A percentile compares a stretch with the other conserved stretches of the same genome.
phyloP scores from a whole-genome alignment of 2,113 vertebrate genomes.

The Irena cyanogastra region DNA sequence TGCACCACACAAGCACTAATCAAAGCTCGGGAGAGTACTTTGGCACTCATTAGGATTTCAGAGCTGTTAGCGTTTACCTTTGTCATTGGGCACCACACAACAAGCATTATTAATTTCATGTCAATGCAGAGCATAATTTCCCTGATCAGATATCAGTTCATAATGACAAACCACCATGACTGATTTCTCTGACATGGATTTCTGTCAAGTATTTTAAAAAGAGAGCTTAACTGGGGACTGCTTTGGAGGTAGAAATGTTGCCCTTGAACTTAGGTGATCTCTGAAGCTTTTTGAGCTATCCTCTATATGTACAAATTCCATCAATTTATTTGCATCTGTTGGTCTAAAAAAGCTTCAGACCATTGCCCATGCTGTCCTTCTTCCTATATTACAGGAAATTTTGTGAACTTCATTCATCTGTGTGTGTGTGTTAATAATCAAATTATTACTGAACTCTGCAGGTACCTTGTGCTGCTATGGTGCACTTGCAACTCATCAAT shows the following conservation, averaged over 20 bases:
- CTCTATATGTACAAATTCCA: neutral
- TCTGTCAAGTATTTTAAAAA: neutral
- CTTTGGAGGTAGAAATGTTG: neutral
- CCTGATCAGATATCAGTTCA: neutral
- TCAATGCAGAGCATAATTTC: neutral
- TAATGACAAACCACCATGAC: neutral
- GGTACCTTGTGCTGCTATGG: neutral
- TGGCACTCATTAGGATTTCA: conserved; percentile 52
- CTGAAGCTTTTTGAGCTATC: neutral
- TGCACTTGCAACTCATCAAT: neutral
- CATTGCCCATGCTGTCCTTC: neutral
- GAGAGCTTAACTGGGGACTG: neutral
- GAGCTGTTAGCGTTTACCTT: conserved; percentile 47
- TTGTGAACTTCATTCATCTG: neutral
- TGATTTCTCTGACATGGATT: neutral
- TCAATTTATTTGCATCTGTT: neutral
- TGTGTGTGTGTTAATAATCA: neutral
- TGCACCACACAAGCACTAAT: conserved; percentile 54
- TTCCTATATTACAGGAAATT: neutral
- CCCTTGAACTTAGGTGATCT: neutral
- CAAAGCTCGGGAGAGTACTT: conserved; percentile 17
- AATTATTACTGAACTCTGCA: neutral
- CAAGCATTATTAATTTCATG: conserved; percentile 13
- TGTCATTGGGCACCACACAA: neutral
- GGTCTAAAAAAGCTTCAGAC: neutral